Percentiles rank a stretch among this genome's conserved stretches.
Evolutionary conservation across 2,797 vertebrate species (phyloP).

Genomic region (Podargus strigoides): DNA sequence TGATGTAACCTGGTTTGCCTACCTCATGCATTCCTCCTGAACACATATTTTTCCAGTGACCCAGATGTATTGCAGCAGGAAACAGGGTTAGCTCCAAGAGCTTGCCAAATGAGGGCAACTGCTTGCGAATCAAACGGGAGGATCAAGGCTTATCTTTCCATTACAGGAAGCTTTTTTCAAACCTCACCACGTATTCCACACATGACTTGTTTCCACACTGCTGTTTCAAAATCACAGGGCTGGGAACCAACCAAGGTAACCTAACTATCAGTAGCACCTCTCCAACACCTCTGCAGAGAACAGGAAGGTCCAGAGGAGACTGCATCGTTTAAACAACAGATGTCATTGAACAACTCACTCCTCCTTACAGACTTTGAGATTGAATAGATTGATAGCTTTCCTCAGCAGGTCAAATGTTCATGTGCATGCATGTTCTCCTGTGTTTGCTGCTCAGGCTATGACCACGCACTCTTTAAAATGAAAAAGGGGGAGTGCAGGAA

Average conservation of each 20-base stretch:
- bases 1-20: constrained; percentile 26
- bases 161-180: not conserved
- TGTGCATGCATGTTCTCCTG: not conserved
- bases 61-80: constrained; percentile 19
- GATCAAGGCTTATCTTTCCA: constrained; percentile 23
- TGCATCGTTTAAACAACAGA: not conserved
- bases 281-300: not conserved
- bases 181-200: not conserved
- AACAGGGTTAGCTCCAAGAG: not conserved
- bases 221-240: not conserved
- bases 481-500: not conserved
- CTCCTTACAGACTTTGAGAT: not conserved
- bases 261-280: not conserved
- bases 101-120: constrained; percentile 36
- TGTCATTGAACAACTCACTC: not conserved
- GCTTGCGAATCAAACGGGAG: not conserved
- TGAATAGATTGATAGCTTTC: not conserved
- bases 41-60: constrained; percentile 55
- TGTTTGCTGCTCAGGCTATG: not conserved
- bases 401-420: not conserved
- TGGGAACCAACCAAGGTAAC: not conserved
- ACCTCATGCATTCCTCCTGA: not conserved
- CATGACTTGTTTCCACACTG: not conserved
- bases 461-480: not conserved
- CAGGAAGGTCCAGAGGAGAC: not conserved